phyloP scores from a whole-genome alignment of 2,113 vertebrate species.

The Colius striatus region DNA sequence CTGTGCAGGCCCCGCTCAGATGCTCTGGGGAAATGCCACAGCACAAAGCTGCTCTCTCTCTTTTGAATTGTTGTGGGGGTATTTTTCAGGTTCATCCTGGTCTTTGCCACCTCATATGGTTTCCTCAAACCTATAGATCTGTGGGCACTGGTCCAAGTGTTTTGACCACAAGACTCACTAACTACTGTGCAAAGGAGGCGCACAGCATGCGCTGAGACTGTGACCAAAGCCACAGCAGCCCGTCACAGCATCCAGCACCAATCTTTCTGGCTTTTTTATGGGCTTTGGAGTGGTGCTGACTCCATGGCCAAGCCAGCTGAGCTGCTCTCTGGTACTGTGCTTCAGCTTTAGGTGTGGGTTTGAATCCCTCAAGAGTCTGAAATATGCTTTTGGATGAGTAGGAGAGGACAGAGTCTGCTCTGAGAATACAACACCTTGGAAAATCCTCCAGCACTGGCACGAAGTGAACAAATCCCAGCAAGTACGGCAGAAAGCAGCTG shows the following conservation, averaged over 20 bases:
- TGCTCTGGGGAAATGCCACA: not conserved
- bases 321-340: not conserved
- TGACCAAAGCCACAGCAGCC: not conserved
- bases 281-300: not conserved
- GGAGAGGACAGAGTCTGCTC: not conserved
- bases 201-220: accelerated
- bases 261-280: not conserved
- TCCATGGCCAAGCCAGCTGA: not conserved
- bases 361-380: not conserved
- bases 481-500: not conserved
- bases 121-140: not conserved
- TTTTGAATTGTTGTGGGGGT: too few species aligned
- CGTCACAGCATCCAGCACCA: not conserved
- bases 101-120: not conserved
- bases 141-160: not conserved
- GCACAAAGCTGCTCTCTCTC: not conserved
- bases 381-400: not conserved
- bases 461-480: not conserved
- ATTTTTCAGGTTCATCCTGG: not conserved
- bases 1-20: not conserved
- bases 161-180: not conserved
- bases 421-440: not conserved
- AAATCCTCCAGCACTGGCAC: not conserved
- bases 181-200: not conserved
- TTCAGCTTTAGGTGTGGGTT: not conserved